These are phyloP conservation scores for Crotophaga sulcirostris DNA, from an alignment of 2,113 vertebrate species.

Conservation along the genomic window DNA sequence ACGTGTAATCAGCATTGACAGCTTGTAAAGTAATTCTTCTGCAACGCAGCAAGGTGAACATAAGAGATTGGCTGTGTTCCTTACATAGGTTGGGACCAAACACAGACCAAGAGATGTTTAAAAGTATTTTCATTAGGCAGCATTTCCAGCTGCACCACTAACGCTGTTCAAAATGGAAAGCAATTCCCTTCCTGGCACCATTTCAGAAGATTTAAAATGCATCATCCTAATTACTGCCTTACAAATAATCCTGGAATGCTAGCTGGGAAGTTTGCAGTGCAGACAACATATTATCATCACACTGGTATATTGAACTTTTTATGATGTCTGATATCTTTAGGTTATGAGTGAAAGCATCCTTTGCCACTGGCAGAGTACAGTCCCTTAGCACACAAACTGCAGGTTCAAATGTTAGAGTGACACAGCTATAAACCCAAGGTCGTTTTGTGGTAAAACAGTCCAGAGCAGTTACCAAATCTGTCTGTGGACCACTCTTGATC, in stretches of 20 bases:
- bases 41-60: not conserved
- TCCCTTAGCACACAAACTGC: not conserved
- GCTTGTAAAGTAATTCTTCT: not conserved
- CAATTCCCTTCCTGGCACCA: constrained; percentile 69
- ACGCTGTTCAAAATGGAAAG: constrained; percentile 40
- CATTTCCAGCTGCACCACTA: constrained; percentile 59
- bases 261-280: constrained; percentile 39
- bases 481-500: not conserved
- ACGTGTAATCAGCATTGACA: not conserved
- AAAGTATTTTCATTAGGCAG: constrained; percentile 72
- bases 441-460: not conserved
- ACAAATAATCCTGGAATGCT: constrained; percentile 52
- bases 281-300: constrained; percentile 54
- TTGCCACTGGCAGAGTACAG: not conserved
- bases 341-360: constrained; percentile 17
- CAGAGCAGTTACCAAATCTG: not conserved
- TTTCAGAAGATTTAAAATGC: constrained; percentile 56
- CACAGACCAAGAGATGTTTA: constrained; percentile 57
- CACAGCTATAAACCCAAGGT: not conserved
- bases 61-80: not conserved
- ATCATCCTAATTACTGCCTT: constrained; percentile 69
- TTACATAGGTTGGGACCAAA: constrained; percentile 49
- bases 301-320: constrained; percentile 63
- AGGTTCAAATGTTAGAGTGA: not conserved
- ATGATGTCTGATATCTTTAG: constrained; percentile 46